These are phyloP conservation scores for Tenodera sinensis DNA, from an alignment of 2,888 invertebrate species.

Conservation along the genomic window DNA sequence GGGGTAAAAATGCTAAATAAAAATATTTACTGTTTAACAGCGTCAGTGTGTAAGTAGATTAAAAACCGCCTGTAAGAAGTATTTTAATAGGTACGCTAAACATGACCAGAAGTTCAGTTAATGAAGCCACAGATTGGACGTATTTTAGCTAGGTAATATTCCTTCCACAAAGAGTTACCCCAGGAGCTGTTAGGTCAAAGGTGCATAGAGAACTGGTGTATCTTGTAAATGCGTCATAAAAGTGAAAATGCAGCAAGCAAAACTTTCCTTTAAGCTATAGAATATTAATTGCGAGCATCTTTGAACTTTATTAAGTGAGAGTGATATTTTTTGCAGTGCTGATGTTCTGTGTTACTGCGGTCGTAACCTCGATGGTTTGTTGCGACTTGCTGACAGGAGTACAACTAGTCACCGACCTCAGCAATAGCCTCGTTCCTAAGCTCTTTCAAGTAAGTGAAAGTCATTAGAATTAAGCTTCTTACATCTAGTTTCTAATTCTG, in stretches of 20 bases:
- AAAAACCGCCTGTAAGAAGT: no score
- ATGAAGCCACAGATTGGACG: no score
- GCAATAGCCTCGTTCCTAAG: conserved; percentile 30
- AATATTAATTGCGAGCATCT: not conserved
- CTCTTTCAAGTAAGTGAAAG: conserved; percentile 27
- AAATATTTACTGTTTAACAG: no score
- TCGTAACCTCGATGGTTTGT: not conserved
- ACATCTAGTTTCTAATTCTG: not conserved
- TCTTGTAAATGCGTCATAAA: not conserved
- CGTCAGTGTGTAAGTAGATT: no score
- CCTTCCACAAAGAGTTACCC: not conserved
- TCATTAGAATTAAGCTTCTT: not conserved
- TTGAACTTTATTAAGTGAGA: not conserved
- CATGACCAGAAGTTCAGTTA: no score
- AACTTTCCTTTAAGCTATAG: not conserved
- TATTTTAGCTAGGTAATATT: not conserved
- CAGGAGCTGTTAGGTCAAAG: not conserved
- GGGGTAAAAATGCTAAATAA: no score
- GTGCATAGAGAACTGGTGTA: not conserved
- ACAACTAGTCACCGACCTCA: conserved; percentile 28
- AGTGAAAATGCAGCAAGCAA: not conserved
- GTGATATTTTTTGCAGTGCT: not conserved
- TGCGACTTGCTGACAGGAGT: conserved; percentile 26
- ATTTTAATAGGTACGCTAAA: no score
- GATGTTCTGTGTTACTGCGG: not conserved